Conservation (phyloP, 2,888 invertebrate species). For the Cylloceria caligata region DNA sequence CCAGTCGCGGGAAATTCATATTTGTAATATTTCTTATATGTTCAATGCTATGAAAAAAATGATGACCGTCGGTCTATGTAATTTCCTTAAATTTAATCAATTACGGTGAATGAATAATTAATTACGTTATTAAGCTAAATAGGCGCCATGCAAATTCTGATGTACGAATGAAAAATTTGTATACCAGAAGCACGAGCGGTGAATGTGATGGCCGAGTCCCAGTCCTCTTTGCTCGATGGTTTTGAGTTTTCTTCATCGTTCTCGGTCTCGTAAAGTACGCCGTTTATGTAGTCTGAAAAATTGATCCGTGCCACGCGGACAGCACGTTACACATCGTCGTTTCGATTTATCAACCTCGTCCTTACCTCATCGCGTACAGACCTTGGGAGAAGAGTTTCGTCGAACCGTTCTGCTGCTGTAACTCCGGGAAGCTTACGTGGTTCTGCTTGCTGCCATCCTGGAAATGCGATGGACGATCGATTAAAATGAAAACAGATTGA, state of each 20-base stretch:
- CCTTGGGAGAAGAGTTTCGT: conserved; percentile 95
- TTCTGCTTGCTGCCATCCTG: conserved; percentile 94
- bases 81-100: too few species aligned
- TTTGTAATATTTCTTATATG: too few species aligned
- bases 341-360: conserved; percentile 1
- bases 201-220: conserved; percentile 95
- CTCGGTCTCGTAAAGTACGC: conserved; percentile 90
- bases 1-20: too few species aligned
- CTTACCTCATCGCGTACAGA: conserved; percentile 83
- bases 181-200: conserved; percentile 95
- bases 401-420: conserved; percentile 95
- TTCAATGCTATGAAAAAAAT: too few species aligned
- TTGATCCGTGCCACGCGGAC: conserved; percentile 1
- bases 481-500: background rate
- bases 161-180: conserved; percentile 80
- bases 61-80: too few species aligned
- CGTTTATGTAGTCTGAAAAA: conserved; percentile 92
- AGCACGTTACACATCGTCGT: conserved; percentile 24
- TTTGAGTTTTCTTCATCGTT: conserved; percentile 86
- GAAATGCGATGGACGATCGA: conserved; percentile 75
- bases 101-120: too few species aligned
- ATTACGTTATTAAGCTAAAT: too few species aligned
- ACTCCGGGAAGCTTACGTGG: conserved; percentile 95
- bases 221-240: conserved; percentile 88
- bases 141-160: too few species aligned